These are phyloP conservation scores for Anagrus nilaparvatae DNA, from an alignment of 1,140 invertebrate species.

Conservation along the genomic window DNA sequence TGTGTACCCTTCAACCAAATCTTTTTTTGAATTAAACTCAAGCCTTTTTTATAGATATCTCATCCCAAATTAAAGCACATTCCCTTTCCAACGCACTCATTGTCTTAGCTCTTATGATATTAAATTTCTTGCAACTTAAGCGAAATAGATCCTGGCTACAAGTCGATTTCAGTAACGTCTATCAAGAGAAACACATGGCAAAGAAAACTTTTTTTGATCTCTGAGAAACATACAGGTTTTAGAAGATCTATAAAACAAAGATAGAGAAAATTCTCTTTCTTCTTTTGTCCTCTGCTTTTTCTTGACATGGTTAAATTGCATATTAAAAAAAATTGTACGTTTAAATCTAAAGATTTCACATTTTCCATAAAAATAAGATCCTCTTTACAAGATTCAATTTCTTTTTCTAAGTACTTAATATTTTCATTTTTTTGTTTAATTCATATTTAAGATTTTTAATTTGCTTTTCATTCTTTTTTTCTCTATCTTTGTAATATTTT, in stretches of 20 bases:
- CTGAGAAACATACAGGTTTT: constrained; percentile 15
- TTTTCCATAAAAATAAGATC: no score
- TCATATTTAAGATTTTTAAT: no score
- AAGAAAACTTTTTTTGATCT: constrained; percentile 1
- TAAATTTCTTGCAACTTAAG: constrained; percentile 5
- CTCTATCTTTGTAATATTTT: no score
- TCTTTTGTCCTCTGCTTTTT: constrained; percentile 12
- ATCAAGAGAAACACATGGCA: neutral
- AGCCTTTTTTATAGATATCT: constrained; percentile 20
- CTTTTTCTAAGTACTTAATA: no score
- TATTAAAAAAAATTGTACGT: no score
- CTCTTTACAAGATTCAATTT: no score
- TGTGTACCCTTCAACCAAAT: constrained; percentile 19
- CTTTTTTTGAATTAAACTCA: constrained; percentile 18
- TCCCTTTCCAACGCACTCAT: constrained; percentile 14
- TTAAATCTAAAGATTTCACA: no score
- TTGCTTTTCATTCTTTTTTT: no score
- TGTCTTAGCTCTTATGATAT: constrained; percentile 11
- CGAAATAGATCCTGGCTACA: neutral
- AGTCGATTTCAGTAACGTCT: neutral
- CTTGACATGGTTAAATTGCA: constrained; percentile 15
- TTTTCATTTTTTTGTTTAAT: no score
- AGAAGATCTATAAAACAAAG: constrained; percentile 17
- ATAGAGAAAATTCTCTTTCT: constrained; percentile 18
- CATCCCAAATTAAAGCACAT: constrained; percentile 22